These are phyloP conservation scores for Andrena cerasifolii DNA, from an alignment of 1,140 invertebrate genomes.

Conservation along the genomic window DNA sequence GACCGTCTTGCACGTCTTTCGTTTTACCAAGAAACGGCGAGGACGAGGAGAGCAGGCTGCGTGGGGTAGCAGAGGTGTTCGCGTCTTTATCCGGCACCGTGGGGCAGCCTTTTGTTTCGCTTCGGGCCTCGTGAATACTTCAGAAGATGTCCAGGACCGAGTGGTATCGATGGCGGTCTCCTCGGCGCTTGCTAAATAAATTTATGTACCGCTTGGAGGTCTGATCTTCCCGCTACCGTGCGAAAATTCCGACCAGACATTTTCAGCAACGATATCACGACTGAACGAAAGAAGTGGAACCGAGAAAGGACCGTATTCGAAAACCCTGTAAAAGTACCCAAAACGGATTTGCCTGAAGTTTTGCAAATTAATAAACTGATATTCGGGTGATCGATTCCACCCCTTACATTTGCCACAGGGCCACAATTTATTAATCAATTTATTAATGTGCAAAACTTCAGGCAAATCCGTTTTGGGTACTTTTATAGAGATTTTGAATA, in stretches of 20 bases:
- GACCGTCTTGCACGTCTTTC: conserved; percentile 68
- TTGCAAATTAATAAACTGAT: too few species aligned
- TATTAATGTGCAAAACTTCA: too few species aligned
- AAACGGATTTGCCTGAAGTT: too few species aligned
- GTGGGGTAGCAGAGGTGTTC: conserved; percentile 51
- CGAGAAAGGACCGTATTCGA: too few species aligned
- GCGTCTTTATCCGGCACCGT: conserved; percentile 63
- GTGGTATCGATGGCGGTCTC: conserved; percentile 47
- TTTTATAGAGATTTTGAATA: too few species aligned
- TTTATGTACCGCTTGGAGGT: conserved; percentile 26
- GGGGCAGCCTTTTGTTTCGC: conserved; percentile 65
- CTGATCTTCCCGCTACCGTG: conserved; percentile 16
- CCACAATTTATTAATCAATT: too few species aligned
- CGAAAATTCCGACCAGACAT: not conserved
- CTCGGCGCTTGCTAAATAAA: conserved; percentile 32
- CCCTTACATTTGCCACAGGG: too few species aligned
- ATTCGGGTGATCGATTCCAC: too few species aligned
- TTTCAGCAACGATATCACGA: not conserved
- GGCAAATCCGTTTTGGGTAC: too few species aligned
- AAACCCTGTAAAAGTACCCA: too few species aligned
- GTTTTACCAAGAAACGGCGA: conserved; percentile 54
- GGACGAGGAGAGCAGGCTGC: conserved; percentile 42
- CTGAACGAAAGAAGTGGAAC: not conserved
- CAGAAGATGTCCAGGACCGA: conserved; percentile 39
- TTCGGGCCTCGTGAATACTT: conserved; percentile 64